These are phyloP conservation scores for Norana najaformis DNA, from an alignment of 2,888 invertebrate genomes.

Conservation along the genomic window DNA sequence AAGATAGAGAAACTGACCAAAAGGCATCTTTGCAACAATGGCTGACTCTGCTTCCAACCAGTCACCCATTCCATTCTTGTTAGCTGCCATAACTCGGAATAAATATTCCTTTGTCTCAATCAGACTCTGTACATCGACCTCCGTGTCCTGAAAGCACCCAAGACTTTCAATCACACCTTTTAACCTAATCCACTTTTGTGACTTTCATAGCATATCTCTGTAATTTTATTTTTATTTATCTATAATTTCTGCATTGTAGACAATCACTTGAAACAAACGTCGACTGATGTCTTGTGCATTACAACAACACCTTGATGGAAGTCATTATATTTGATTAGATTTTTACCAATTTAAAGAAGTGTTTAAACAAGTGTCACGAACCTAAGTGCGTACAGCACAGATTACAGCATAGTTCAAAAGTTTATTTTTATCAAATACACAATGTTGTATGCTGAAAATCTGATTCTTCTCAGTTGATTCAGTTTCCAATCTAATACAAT, in stretches of 20 bases:
- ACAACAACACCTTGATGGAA: too few species aligned
- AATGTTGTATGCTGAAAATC: neutral
- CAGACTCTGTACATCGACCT: constrained; percentile 87
- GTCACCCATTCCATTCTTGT: constrained; percentile 88
- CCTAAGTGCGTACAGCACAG: neutral
- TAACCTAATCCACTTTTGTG: neutral
- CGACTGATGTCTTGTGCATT: too few species aligned
- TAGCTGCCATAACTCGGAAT: constrained; percentile 94
- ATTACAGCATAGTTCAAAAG: neutral
- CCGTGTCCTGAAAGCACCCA: constrained; percentile 74
- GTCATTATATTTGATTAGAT: too few species aligned
- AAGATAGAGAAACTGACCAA: constrained; percentile 64
- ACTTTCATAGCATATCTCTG: neutral
- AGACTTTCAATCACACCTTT: neutral
- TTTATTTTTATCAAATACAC: neutral
- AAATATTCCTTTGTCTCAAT: constrained; percentile 95
- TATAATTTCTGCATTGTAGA: too few species aligned
- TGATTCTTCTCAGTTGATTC: neutral
- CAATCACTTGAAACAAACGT: too few species aligned
- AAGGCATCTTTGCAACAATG: constrained; percentile 83
- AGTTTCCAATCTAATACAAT: neutral
- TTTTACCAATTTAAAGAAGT: neutral
- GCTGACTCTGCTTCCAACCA: constrained; percentile 81
- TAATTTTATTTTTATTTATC: too few species aligned
- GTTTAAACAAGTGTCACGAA: neutral